A percentile compares a stretch with the other conserved stretches of the same genome.
These are phyloP conservation scores for Coregonus sp. DNA, from an alignment of 2,797 vertebrate species.

Conservation along the genomic window DNA sequence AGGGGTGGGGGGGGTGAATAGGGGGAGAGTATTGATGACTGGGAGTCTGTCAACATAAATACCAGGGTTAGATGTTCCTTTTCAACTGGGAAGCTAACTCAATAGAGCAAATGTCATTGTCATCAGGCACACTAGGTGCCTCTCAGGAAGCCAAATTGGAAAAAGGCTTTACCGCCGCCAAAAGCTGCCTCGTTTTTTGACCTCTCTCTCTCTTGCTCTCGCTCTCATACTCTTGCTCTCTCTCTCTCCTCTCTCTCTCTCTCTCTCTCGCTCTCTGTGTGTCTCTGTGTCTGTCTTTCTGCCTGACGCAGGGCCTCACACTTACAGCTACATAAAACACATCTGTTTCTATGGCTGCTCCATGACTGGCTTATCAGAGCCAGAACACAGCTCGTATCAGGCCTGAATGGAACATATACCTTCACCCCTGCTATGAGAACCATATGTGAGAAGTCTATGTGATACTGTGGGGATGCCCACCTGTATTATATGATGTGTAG, in stretches of 20 bases:
- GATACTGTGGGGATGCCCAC: background rate
- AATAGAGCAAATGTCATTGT: conserved; percentile 30
- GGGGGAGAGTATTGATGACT: conserved; percentile 34
- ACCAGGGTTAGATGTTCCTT: conserved; percentile 42
- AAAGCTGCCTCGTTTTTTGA: background rate
- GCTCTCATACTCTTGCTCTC: background rate
- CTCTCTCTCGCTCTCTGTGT: background rate
- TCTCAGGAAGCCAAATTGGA: conserved; percentile 14
- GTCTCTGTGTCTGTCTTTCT: background rate
- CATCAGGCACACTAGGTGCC: conserved; percentile 8
- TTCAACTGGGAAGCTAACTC: conserved; percentile 44
- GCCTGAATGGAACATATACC: background rate
- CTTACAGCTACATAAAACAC: background rate
- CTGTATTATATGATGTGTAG: too few species aligned
- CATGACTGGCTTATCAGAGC: background rate
- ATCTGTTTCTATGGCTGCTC: background rate
- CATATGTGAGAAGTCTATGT: background rate
- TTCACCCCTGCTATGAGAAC: background rate
- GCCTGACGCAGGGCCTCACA: background rate
- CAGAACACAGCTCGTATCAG: background rate
- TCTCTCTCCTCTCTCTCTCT: background rate
- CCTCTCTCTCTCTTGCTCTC: background rate
- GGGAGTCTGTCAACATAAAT: conserved; percentile 58
- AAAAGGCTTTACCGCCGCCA: background rate
- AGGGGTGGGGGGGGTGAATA: conserved; percentile 43